Percentiles rank a stretch among this genome's conserved stretches.
These are phyloP conservation scores for Holothuria leucospilota DNA, from an alignment of 53 echinoderm and acorn worm genomes.

Conservation along the genomic window DNA sequence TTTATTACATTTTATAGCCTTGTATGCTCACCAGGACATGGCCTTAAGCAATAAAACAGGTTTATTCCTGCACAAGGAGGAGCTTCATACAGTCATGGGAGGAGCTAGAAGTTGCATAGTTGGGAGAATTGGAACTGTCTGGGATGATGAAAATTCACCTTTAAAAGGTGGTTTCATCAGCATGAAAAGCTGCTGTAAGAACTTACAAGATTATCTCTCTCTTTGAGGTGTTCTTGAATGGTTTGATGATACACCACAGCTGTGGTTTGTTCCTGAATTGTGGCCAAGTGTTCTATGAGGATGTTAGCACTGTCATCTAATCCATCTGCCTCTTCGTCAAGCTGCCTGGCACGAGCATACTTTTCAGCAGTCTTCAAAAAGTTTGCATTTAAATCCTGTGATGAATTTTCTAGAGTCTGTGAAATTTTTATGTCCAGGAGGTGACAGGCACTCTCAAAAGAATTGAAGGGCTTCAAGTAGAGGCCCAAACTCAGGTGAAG, in stretches of 20 bases:
- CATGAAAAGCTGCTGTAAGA: not conserved
- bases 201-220: constrained; percentile 14
- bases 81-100: too few relatives aligned
- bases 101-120: too few relatives aligned
- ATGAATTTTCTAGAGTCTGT: not conserved
- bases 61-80: too few relatives aligned
- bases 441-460: constrained; percentile 12
- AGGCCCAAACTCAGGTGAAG: not conserved
- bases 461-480: not conserved
- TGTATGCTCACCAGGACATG: too few relatives aligned
- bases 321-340: not conserved
- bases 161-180: not conserved
- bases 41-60: too few relatives aligned
- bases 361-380: not conserved
- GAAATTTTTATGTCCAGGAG: not conserved
- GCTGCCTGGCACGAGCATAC: not conserved
- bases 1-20: too few relatives aligned
- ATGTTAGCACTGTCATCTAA: not conserved
- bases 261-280: not conserved
- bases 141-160: too few relatives aligned
- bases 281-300: not conserved
- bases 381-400: not conserved
- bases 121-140: too few relatives aligned
- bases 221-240: not conserved
- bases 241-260: not conserved